phyloP scores from a whole-genome alignment of 2,113 vertebrate genomes.

The Rhodinocichla rosea region DNA sequence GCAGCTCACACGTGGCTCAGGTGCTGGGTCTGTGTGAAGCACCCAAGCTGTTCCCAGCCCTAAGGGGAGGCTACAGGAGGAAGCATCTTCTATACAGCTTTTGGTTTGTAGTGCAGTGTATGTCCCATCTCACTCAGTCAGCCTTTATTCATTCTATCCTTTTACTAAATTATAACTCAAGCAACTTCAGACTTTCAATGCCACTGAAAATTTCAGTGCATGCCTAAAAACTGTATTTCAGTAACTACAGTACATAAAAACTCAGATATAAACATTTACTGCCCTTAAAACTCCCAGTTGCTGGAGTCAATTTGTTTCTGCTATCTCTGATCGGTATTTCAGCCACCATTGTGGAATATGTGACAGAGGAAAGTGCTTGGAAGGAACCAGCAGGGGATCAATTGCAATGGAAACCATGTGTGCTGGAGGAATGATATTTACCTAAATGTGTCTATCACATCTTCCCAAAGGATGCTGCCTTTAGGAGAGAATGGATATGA shows the following conservation, averaged over 20 bases:
- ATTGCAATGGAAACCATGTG: conserved; percentile 41
- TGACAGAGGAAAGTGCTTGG: conserved; percentile 8
- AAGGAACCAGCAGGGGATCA: conserved; percentile 9
- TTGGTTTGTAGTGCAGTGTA: neutral
- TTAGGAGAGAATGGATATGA: neutral
- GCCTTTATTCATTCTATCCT: neutral
- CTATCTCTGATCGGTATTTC: neutral
- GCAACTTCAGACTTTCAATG: neutral
- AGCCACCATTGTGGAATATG: neutral
- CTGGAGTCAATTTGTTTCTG: conserved; percentile 26
- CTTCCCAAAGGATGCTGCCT: conserved; percentile 20
- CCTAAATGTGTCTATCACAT: conserved; percentile 28
- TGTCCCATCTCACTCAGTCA: neutral
- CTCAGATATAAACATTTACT: neutral
- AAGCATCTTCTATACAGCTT: neutral
- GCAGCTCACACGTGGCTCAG: accelerated
- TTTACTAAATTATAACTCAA: neutral
- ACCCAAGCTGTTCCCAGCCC: neutral
- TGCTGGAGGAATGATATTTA: conserved; percentile 34
- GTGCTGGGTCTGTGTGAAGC: neutral
- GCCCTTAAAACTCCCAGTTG: neutral
- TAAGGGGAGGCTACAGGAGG: neutral
- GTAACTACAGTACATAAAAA: neutral
- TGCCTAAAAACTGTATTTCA: neutral
- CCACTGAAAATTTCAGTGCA: neutral